These are phyloP conservation scores for Siderastrea radians DNA, from an alignment of 92 coral and sea anemone species.

Conservation along the genomic window DNA sequence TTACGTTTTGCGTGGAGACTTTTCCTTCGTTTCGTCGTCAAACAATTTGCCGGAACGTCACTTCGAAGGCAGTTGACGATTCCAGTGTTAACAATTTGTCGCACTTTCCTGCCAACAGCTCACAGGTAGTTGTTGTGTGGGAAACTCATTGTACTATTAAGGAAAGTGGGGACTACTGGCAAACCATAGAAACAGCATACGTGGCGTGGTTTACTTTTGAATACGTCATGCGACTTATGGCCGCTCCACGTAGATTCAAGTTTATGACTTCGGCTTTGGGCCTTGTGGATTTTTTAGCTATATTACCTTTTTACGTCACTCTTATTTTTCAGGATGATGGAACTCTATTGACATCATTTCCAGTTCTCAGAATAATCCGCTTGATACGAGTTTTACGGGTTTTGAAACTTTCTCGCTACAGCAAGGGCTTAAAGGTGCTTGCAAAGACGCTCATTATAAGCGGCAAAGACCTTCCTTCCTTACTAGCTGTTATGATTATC, in stretches of 20 bases:
- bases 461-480: slow-evolving; percentile 88
- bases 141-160: slow-evolving; percentile 20
- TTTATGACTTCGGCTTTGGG: slow-evolving; percentile 87
- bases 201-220: slow-evolving; percentile 94
- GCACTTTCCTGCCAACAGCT: not conserved
- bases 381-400: slow-evolving; percentile 85
- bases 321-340: slow-evolving; percentile 57
- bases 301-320: slow-evolving; percentile 85
- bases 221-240: slow-evolving; percentile 69
- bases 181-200: slow-evolving; percentile 77
- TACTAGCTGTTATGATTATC: slow-evolving; percentile 81
- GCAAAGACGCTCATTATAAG: slow-evolving; percentile 85
- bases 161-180: slow-evolving; percentile 69
- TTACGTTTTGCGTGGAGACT: slow-evolving; percentile 91
- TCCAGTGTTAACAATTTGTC: not conserved
- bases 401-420: slow-evolving; percentile 91
- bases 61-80: slow-evolving; percentile 10
- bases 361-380: slow-evolving; percentile 80
- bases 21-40: slow-evolving; percentile 52
- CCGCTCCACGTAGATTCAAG: slow-evolving; percentile 75
- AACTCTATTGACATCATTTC: slow-evolving; percentile 64
- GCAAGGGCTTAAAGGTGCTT: slow-evolving; percentile 85
- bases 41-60: slow-evolving; percentile 35
- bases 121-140: not conserved
- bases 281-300: slow-evolving; percentile 84